Evolutionary conservation across 2,888 invertebrate genomes (phyloP), one percentile per base, ranked within the genome.

Genomic region (Netelia fuscicornis): DNA sequence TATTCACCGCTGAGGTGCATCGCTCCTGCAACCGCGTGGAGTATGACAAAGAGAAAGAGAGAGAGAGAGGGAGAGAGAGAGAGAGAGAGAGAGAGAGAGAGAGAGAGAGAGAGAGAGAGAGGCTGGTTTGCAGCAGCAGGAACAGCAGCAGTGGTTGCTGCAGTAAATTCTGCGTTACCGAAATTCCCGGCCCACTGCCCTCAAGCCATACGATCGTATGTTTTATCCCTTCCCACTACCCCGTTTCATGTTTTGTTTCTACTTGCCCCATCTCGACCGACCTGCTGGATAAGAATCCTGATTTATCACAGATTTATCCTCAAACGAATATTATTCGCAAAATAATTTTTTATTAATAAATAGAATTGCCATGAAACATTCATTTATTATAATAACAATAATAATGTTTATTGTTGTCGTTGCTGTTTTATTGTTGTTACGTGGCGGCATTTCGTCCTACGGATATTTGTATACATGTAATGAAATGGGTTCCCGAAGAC

Each of bases 171-270:
- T 79, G 65, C 85, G 81, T 75, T 81, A 67, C 65, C 58, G 79
- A 81, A 81, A 85, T 85, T 85, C 81, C 64, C 81, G 81, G 81
- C 78, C 65, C 75, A 71, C 65, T 85, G 81, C 81, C 85, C 85
- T 85, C 79, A 75, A 85, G 81, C 85, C 79, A 52, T 70, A 60
- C 52, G 13, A 75, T 75, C 75, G 42, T 75, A 79, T 65, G 71
- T 78, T 77, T 72, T 23, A 30, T 17, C 54, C 58, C 0, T 11
- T 11, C 80, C 64, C 17, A 1, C 20, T 30, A 11, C 17, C 25
- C 72, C 52, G 80, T 76, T 67, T 71, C 2, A n/a, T 71, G 79
- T 72, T 80, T 76, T 71, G 80, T 84, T 84, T 56, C 20, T 13
- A 52, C 30, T 37, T 62, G 54, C 64, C 68, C 74, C 56, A 37